Evolutionary conservation across 2,113 vertebrate genomes (phyloP).

Genomic region (Etheostoma spectabile): DNA sequence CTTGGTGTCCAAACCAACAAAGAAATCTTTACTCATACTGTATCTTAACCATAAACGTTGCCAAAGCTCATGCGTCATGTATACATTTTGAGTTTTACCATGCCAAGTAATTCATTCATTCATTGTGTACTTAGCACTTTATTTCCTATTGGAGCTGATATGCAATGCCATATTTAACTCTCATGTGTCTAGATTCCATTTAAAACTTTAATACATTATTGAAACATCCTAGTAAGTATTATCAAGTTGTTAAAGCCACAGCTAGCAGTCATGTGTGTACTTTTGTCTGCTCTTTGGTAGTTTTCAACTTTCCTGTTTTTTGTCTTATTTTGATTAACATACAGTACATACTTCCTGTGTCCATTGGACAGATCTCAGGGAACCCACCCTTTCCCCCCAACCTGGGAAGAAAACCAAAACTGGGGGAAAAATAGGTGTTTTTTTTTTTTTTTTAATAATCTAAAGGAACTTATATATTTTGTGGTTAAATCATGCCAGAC

Average conservation of each 20-base stretch:
- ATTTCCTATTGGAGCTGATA: slow-evolving; percentile 78
- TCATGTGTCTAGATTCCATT: slow-evolving; percentile 44
- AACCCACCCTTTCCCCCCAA: slow-evolving; percentile 58
- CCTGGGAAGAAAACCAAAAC: slow-evolving; percentile 37
- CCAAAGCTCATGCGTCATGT: slow-evolving; percentile 79
- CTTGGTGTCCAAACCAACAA: slow-evolving; percentile 72
- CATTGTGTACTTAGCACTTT: slow-evolving; percentile 86
- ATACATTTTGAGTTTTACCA: slow-evolving; percentile 70
- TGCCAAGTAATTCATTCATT: slow-evolving; percentile 63
- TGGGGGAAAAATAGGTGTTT: slow-evolving; percentile 20
- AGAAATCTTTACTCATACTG: slow-evolving; percentile 73
- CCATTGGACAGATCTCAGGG: slow-evolving; percentile 84
- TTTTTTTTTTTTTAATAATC: background rate
- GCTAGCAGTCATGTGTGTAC: slow-evolving; percentile 30
- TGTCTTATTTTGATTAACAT: slow-evolving; percentile 42
- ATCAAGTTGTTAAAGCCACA: slow-evolving; percentile 65
- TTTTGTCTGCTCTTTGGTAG: slow-evolving; percentile 27
- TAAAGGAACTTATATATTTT: background rate
- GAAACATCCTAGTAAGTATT: slow-evolving; percentile 60
- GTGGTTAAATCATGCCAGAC: slow-evolving; percentile 17
- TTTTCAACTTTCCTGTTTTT: background rate
- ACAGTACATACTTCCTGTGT: slow-evolving; percentile 64
- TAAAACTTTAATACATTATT: slow-evolving; percentile 57
- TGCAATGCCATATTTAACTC: slow-evolving; percentile 76
- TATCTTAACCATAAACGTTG: slow-evolving; percentile 61